These are phyloP conservation scores for Micrasema longulum DNA, from an alignment of 1,140 invertebrate species.

Conservation along the genomic window DNA sequence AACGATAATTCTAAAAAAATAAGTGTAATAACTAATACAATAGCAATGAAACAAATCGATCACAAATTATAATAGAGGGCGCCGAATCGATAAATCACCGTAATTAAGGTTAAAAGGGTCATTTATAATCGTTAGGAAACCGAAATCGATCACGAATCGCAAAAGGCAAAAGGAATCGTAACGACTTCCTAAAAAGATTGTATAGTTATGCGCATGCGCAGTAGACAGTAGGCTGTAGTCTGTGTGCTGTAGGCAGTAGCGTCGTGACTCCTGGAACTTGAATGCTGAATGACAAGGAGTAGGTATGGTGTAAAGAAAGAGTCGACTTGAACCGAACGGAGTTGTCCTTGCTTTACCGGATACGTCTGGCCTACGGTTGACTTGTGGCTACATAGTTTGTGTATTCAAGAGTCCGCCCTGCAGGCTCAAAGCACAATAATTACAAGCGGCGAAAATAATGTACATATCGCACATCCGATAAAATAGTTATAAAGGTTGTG, in stretches of 20 bases:
- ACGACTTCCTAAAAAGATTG: conserved; percentile 23
- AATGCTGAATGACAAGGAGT: conserved; percentile 29
- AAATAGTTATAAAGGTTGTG: too few species aligned
- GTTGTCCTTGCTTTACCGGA: conserved; percentile 43
- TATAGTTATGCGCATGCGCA: conserved; percentile 1
- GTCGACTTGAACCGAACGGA: conserved; percentile 9
- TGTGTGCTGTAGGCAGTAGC: too few species aligned
- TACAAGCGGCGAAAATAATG: too few species aligned
- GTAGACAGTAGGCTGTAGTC: too few species aligned
- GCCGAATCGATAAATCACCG: conserved; percentile 3
- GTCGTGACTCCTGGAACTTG: conserved; percentile 37
- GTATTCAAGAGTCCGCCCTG: conserved; percentile 19
- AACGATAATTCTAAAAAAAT: too few species aligned
- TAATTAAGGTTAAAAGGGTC: conserved; percentile 1
- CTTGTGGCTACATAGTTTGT: too few species aligned
- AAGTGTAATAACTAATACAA: too few species aligned
- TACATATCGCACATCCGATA: too few species aligned
- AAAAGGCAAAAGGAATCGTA: conserved; percentile 14
- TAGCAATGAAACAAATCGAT: conserved; percentile 3
- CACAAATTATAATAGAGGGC: background rate
- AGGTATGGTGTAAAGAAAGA: conserved; percentile 9
- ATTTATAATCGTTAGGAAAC: conserved; percentile 34
- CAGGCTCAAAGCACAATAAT: background rate
- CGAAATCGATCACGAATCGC: conserved; percentile 25
- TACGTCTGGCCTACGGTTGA: conserved; percentile 22